phyloP scores from a whole-genome alignment of 2,113 vertebrate genomes.

The Boleophthalmus pectinirostris region DNA sequence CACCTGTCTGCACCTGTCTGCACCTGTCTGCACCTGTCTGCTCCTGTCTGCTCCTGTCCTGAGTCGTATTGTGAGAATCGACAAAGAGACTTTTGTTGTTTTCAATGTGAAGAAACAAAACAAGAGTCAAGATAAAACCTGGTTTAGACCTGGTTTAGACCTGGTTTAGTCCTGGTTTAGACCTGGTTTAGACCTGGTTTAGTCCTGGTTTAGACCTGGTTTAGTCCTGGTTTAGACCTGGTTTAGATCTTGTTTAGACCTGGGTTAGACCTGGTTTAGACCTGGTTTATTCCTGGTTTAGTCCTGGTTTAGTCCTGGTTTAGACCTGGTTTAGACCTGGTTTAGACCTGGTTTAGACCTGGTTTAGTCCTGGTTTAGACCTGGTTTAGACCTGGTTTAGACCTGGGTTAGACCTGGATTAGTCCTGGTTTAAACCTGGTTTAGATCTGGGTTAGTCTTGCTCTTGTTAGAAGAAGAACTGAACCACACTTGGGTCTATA shows the following conservation, averaged over 20 bases:
- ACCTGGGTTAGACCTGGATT: too few relatives aligned
- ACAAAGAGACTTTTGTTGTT: conserved; percentile 72
- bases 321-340: background rate
- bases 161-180: too few relatives aligned
- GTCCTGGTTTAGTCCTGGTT: background rate
- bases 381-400: background rate
- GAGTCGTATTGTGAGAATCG: conserved; percentile 65
- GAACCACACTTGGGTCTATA: too few relatives aligned
- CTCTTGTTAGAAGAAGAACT: too few relatives aligned
- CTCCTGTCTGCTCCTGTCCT: conserved; percentile 62
- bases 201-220: too few relatives aligned
- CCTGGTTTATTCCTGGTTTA: background rate
- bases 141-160: background rate
- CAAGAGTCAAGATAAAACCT: background rate
- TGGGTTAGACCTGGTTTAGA: too few relatives aligned
- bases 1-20: too few relatives aligned
- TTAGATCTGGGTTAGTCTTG: background rate
- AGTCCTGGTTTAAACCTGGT: too few relatives aligned
- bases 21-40: background rate
- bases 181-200: too few relatives aligned
- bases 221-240: too few relatives aligned
- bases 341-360: background rate
- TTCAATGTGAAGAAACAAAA: conserved; percentile 65
- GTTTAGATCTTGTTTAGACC: too few relatives aligned
- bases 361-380: background rate